Evolutionary conservation across 92 coral and sea anemone genomes (phyloP).

Genomic region (Parazoanthus atlanticus): DNA sequence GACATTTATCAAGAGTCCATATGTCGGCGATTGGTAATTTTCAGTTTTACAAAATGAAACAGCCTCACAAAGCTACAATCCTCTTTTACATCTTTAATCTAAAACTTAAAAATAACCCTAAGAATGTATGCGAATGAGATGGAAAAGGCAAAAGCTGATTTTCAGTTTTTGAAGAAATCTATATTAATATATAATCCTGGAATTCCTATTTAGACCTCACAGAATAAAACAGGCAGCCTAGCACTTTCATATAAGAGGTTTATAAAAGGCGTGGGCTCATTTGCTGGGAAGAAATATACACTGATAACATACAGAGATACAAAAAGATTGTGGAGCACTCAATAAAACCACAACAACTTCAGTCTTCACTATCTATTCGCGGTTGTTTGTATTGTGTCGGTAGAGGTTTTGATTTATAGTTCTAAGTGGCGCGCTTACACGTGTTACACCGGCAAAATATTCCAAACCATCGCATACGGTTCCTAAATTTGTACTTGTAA

Average conservation of each 20-base stretch:
- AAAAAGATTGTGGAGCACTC: background rate
- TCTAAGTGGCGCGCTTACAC: background rate
- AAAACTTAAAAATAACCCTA: background rate
- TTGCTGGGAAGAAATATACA: too few relatives aligned
- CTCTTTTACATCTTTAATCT: background rate
- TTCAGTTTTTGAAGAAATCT: background rate
- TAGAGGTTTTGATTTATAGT: background rate
- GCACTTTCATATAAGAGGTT: too few relatives aligned
- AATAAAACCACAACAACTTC: background rate
- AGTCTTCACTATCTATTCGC: background rate
- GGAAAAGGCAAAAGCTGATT: conserved; percentile 1
- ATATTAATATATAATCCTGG: background rate
- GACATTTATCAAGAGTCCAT: background rate
- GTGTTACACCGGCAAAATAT: background rate
- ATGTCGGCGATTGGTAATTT: background rate
- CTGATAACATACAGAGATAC: too few relatives aligned
- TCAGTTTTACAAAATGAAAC: background rate
- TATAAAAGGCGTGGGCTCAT: too few relatives aligned
- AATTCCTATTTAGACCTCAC: background rate
- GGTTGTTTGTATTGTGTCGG: conserved; percentile 5
- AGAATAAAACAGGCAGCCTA: background rate
- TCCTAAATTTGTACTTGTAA: background rate
- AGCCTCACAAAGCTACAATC: background rate
- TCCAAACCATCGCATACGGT: background rate
- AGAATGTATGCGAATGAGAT: background rate